phyloP scores from a whole-genome alignment of 2,888 invertebrate species.

The Lithophane socia region DNA sequence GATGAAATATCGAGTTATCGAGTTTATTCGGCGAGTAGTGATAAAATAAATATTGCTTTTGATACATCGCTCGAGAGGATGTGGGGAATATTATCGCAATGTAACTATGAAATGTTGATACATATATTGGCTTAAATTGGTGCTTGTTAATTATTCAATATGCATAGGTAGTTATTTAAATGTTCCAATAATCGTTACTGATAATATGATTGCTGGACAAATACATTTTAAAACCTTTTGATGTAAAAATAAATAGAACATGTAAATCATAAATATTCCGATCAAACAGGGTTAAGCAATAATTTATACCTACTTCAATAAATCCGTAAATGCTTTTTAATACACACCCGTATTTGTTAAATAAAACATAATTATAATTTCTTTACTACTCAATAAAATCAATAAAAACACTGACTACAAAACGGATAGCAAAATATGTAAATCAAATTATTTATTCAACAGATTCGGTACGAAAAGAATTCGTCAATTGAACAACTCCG shows the following conservation, averaged over 20 bases:
- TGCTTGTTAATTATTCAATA: neutral
- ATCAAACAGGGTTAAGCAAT: too few relatives aligned
- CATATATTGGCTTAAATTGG: constrained; percentile 15
- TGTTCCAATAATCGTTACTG: neutral
- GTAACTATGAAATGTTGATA: constrained; percentile 13
- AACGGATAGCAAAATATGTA: constrained; percentile 13
- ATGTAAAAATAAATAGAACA: neutral
- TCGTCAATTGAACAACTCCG: constrained; percentile 8
- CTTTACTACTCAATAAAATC: too few relatives aligned
- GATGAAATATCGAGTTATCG: constrained; percentile 39
- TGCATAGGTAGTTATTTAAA: neutral
- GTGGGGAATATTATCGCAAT: constrained; percentile 14
- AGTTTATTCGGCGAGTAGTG: constrained; percentile 15
- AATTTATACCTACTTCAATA: too few relatives aligned
- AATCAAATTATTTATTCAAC: constrained; percentile 45
- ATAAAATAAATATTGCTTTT: constrained; percentile 32
- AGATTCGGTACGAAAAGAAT: constrained; percentile 17
- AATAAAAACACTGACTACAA: constrained; percentile 6
- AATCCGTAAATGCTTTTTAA: neutral
- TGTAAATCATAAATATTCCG: neutral
- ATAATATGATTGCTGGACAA: neutral
- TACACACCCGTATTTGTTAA: neutral
- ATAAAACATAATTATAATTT: neutral
- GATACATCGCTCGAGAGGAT: constrained; percentile 24
- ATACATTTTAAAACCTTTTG: neutral